Conservation (phyloP, 2,797 vertebrate genomes). For the Pantherophis vulpinus region DNA sequence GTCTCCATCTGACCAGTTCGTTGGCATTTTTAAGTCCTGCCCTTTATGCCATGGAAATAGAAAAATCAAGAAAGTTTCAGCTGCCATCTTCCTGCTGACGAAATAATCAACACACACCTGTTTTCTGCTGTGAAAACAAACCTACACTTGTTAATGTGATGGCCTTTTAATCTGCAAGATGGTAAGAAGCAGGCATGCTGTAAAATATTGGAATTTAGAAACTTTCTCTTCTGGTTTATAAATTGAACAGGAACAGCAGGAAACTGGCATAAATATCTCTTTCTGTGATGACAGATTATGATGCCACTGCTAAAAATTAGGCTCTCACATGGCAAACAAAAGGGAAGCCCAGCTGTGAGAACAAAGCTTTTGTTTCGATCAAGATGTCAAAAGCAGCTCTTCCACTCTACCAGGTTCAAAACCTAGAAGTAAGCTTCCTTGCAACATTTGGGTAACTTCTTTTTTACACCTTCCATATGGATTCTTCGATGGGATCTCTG, state of each 20-base stretch:
- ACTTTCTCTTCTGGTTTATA: constrained; percentile 65
- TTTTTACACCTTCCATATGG: not conserved
- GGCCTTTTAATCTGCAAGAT: constrained; percentile 66
- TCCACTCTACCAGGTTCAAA: not conserved
- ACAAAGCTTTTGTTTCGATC: constrained; percentile 22
- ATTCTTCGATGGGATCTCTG: not conserved
- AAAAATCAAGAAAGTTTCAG: constrained; percentile 51
- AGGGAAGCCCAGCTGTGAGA: constrained; percentile 20
- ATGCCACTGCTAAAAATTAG: constrained; percentile 42
- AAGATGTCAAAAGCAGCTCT: not conserved
- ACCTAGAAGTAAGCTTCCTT: not conserved
- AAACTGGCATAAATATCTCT: constrained; percentile 44
- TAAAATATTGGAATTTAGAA: constrained; percentile 65
- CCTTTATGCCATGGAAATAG: constrained; percentile 59
- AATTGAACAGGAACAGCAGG: constrained; percentile 64
- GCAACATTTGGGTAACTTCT: not conserved
- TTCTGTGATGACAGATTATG: constrained; percentile 53
- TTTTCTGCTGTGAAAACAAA: constrained; percentile 67
- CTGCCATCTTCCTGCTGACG: constrained; percentile 60
- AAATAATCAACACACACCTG: constrained; percentile 71
- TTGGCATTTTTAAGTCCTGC: constrained; percentile 58
- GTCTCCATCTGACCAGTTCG: constrained; percentile 52
- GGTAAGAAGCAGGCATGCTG: constrained; percentile 62
- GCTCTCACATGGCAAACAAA: constrained; percentile 28
- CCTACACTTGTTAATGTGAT: constrained; percentile 45